A percentile compares a stretch with the other conserved stretches of the same genome.
These are phyloP conservation scores for Labia minor DNA, from an alignment of 2,888 invertebrate species.

Conservation along the genomic window DNA sequence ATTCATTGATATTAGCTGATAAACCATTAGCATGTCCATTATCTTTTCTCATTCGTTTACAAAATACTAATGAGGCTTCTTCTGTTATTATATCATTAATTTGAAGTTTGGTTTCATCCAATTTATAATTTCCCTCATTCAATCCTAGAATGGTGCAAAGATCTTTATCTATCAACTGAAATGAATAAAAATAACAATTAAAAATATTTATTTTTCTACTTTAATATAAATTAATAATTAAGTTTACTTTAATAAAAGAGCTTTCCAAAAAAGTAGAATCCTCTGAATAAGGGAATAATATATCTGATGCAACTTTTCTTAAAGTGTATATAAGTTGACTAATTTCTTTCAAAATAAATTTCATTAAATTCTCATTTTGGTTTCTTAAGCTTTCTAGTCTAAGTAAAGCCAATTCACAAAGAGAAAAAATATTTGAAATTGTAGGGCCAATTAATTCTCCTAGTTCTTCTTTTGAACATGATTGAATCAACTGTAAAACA, in stretches of 20 bases:
- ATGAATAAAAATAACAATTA: background rate
- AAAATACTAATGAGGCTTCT: background rate
- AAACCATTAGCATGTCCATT: background rate
- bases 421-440: background rate
- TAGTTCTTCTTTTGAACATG: background rate
- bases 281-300: background rate
- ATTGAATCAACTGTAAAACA: background rate
- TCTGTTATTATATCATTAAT: background rate
- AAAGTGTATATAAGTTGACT: background rate
- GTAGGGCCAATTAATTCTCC: background rate
- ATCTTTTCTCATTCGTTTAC: background rate
- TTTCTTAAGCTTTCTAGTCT: background rate
- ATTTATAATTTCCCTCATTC: constrained; percentile 21
- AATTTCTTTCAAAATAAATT: background rate
- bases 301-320: background rate
- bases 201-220: background rate
- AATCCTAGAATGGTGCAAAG: constrained; percentile 22
- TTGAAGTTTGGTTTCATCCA: constrained; percentile 20
- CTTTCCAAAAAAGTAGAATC: background rate
- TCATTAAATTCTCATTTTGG: background rate
- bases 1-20: no score
- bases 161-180: constrained; percentile 23
- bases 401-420: background rate
- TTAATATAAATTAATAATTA: no score
- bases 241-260: background rate